Evolutionary conservation across 2,888 invertebrate species (phyloP), one percentile per base, ranked within the genome.

Genomic region (Sylvicola fuscatus): DNA sequence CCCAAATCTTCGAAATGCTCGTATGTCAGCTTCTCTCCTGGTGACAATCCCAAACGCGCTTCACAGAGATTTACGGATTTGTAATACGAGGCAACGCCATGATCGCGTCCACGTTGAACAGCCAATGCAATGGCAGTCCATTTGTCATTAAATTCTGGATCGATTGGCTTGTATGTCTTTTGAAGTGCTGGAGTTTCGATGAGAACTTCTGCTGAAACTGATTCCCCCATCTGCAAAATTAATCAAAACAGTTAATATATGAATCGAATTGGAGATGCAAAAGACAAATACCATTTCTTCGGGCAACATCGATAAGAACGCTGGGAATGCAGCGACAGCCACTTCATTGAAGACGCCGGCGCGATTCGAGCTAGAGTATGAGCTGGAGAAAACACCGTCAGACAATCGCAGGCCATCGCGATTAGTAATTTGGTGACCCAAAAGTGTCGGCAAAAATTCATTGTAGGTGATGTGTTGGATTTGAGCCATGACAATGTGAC

Each of bases 381-480:
- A 76, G 1, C 68, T 63, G 58, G 74, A 81, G 51, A 80, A 77
- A 14, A 83, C 83, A 27, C 72, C 70, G 1, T 69, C 72, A 61
- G 42, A 72, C 63, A 45, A 76, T 76, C 64, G 78, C 67, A 58
- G 47, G 13, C 53, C 55, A 35, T 49, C 51, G 40, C 51, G 54
- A 32, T 54, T 57, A 1, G 54, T 52, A 3, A 51, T 54, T 44
- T 58, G 55, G 40, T 55, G 55, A 39, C 81, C 82, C 32, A 86
- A 54, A 10, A 84, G 63, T 36, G 76, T 72, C 0, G 83, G 82
- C 38, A 84, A 58, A 56, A 79, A 86, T 52, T 86, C 86, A 46
- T 77, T 80, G 52, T 73, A 75, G 1, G 86, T 84, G 37, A 86
- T 75, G 46, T 84, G 84, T 43, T 86, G 86, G 29, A 86, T 71